Conservation (phyloP, 1,140 invertebrate species). For the Calliphora vicina region DNA sequence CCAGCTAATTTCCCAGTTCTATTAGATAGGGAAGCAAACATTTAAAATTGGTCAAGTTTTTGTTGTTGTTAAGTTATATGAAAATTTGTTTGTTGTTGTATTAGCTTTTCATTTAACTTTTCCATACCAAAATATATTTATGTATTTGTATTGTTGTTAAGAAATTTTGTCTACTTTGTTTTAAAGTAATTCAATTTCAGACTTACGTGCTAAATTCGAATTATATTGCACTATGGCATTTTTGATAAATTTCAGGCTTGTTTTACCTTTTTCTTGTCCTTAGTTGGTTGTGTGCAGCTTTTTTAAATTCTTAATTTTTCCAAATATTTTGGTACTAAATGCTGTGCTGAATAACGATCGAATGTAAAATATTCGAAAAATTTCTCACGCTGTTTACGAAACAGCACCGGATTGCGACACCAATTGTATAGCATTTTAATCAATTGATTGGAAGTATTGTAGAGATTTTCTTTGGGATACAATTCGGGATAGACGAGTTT, state of each 20-base stretch:
- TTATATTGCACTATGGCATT: slow-evolving; percentile 37
- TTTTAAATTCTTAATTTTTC: slow-evolving; percentile 52
- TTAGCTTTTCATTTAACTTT: neutral
- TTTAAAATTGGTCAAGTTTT: neutral
- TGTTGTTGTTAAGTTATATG: neutral
- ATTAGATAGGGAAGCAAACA: neutral
- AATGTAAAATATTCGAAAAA: slow-evolving; percentile 58
- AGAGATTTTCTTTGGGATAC: slow-evolving; percentile 71
- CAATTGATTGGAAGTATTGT: slow-evolving; percentile 68
- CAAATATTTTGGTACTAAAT: slow-evolving; percentile 55
- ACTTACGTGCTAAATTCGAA: slow-evolving; percentile 27
- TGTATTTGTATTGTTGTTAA: neutral
- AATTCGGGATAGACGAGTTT: slow-evolving; percentile 79
- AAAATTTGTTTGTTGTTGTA: too few species aligned
- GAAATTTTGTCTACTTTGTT: neutral
- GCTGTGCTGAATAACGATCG: slow-evolving; percentile 54
- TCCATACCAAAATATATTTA: slow-evolving; percentile 23
- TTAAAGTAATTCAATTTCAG: slow-evolving; percentile 4
- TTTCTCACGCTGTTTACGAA: slow-evolving; percentile 54
- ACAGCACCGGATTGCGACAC: slow-evolving; percentile 61
- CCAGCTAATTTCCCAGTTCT: neutral
- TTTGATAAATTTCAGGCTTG: neutral
- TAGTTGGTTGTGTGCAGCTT: neutral
- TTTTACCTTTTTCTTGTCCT: neutral
- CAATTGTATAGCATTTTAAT: slow-evolving; percentile 66